phyloP scores from a whole-genome alignment of 2,797 vertebrate genomes.

The Periparus ater region DNA sequence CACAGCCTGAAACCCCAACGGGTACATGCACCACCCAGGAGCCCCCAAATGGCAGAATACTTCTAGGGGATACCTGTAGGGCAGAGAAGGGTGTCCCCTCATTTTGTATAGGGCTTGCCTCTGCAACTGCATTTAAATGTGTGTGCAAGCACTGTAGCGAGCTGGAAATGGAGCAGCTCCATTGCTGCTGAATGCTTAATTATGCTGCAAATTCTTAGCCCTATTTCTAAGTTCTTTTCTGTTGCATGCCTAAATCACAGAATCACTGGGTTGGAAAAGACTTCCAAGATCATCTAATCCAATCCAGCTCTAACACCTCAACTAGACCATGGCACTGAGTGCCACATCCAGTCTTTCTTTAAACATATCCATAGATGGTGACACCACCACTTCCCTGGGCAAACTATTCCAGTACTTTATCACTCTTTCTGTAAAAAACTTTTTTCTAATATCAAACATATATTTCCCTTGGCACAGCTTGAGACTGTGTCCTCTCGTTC shows the following conservation, averaged over 20 bases:
- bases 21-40: accelerated
- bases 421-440: too few species aligned
- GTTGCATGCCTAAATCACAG: neutral
- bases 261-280: too few species aligned
- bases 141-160: neutral
- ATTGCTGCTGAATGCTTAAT: neutral
- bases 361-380: too few species aligned
- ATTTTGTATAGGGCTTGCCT: accelerated
- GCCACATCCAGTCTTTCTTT: too few species aligned
- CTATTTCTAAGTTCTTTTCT: neutral
- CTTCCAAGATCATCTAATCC: too few species aligned
- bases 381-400: too few species aligned
- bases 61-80: neutral
- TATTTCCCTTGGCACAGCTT: too few species aligned
- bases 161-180: neutral
- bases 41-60: neutral
- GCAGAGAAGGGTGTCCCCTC: neutral
- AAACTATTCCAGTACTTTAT: too few species aligned
- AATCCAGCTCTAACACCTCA: too few species aligned
- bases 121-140: neutral
- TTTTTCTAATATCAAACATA: too few species aligned
- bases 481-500: too few species aligned
- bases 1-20: neutral
- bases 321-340: too few species aligned
- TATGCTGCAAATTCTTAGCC: neutral